A percentile compares a stretch with the other conserved stretches of the same genome.
Evolutionary conservation across 2,797 vertebrate species (phyloP).

Genomic region (Pangasius sanitwongsei): DNA sequence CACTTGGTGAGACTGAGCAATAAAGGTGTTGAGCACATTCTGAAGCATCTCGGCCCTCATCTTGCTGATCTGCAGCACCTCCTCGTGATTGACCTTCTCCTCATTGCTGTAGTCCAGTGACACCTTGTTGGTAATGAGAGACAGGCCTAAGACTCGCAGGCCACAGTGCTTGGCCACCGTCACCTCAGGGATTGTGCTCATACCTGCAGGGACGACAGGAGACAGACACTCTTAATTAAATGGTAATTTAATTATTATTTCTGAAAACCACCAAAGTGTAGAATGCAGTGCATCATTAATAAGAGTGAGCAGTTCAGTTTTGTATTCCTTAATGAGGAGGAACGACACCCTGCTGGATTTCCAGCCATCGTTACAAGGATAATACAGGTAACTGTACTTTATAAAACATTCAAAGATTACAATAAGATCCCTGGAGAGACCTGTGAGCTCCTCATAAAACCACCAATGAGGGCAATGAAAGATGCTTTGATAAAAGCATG

Average conservation of each 20-base stretch:
- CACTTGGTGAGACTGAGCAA: constrained; percentile 66
- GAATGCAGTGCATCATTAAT: constrained; percentile 44
- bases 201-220: constrained; percentile 61
- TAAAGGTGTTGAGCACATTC: constrained; percentile 65
- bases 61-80: constrained; percentile 72
- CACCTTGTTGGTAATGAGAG: constrained; percentile 77
- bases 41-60: constrained; percentile 73
- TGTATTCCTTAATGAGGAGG: constrained; percentile 41
- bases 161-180: constrained; percentile 75
- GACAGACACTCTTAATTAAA: constrained; percentile 41
- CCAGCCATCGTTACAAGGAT: neutral
- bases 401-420: neutral
- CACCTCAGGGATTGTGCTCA: constrained; percentile 76
- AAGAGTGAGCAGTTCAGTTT: constrained; percentile 21
- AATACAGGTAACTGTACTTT: neutral
- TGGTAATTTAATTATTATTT: constrained; percentile 30
- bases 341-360: constrained; percentile 17
- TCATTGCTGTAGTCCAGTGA: constrained; percentile 73
- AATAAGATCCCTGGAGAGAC: neutral
- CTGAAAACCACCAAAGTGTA: constrained; percentile 39
- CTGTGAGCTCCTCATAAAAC: neutral
- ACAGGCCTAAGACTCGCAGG: constrained; percentile 70
- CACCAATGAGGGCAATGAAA: neutral
- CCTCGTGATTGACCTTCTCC: constrained; percentile 74
- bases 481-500: neutral